A percentile compares a stretch with the other conserved stretches of the same genome.
Evolutionary conservation across 2,113 vertebrate genomes (phyloP).

Genomic region (Mustelus asterias): DNA sequence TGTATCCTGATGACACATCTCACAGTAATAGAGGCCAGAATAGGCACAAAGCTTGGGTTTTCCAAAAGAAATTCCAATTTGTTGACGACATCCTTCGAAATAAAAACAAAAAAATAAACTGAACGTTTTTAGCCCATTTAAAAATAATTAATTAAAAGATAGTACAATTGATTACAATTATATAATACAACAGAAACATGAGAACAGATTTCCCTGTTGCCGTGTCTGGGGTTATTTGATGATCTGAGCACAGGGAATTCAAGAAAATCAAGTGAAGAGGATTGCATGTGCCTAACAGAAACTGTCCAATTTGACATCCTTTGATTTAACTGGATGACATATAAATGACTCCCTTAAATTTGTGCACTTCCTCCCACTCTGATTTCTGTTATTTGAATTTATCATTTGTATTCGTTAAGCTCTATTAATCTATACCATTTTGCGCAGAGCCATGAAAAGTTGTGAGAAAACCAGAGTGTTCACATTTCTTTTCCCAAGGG

Average conservation of each 20-base stretch:
- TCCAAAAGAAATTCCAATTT: constrained; percentile 75
- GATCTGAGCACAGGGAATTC: background rate
- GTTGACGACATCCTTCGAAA: constrained; percentile 71
- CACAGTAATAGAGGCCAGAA: constrained; percentile 82
- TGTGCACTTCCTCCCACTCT: too few species aligned
- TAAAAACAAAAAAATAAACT: background rate
- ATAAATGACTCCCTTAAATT: background rate
- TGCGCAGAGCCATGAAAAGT: background rate
- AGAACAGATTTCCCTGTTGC: background rate
- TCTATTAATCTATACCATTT: background rate
- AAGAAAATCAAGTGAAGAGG: background rate
- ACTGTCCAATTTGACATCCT: background rate
- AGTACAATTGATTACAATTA: background rate
- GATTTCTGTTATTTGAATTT: background rate
- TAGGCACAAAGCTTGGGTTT: constrained; percentile 79
- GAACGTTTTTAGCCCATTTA: background rate
- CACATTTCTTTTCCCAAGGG: background rate
- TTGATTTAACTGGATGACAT: background rate
- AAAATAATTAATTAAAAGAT: background rate
- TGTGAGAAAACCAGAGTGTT: background rate
- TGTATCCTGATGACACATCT: constrained; percentile 77
- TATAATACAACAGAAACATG: background rate
- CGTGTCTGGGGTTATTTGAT: background rate
- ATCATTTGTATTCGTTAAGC: background rate
- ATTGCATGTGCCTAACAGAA: background rate